Evolutionary conservation across 2,797 vertebrate species (phyloP).

Genomic region (Pitangus sulphuratus): DNA sequence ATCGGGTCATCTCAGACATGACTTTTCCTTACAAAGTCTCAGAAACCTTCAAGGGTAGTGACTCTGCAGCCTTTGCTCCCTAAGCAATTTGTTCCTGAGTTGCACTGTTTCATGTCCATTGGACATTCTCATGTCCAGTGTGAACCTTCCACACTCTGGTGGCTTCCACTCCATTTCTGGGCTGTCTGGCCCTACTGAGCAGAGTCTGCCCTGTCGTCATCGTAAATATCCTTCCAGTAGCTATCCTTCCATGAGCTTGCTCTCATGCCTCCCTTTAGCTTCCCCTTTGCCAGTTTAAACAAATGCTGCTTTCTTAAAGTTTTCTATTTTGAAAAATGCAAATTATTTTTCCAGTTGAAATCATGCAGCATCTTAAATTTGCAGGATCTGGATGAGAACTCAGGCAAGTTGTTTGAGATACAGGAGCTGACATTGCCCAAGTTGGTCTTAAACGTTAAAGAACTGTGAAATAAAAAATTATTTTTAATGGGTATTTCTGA

Average conservation of each 20-base stretch:
- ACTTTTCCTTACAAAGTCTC: neutral
- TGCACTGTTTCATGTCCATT: no score
- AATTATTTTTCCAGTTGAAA: neutral
- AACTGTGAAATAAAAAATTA: neutral
- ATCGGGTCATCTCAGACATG: neutral
- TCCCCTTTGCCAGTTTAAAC: neutral
- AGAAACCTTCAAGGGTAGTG: neutral
- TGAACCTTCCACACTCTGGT: neutral
- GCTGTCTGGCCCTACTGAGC: neutral
- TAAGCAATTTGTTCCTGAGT: accelerated
- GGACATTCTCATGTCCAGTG: neutral
- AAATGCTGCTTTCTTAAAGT: neutral
- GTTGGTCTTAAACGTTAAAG: neutral
- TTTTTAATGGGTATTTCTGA: neutral
- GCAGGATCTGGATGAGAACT: neutral
- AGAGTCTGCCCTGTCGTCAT: neutral
- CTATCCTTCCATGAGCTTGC: neutral
- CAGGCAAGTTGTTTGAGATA: neutral
- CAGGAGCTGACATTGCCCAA: neutral
- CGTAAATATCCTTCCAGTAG: neutral
- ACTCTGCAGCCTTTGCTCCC: neutral
- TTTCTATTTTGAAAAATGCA: neutral
- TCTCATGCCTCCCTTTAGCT: accelerated
- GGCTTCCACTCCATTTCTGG: neutral
- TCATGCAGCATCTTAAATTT: neutral